Conservation (phyloP, 2,113 vertebrate species). For the human (Homo sapiens) region GRCh38 chr11:112568501-112569000, state of each 20-base stretch:
- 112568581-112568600: not conserved
- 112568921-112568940: not conserved
- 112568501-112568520: not conserved
- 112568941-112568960: not conserved
- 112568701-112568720: not conserved
- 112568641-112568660: not conserved
- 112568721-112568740: not conserved
- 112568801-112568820: conserved; percentile 15
- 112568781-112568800: not conserved
- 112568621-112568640: not conserved
- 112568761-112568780: not conserved
- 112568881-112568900: not conserved
- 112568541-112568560: not conserved
- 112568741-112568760: not conserved
- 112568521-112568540: not conserved
- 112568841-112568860: not conserved
- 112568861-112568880: not conserved
- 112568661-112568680: not conserved
- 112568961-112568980: not conserved
- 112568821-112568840: not conserved
- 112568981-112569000: not conserved
- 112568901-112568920: not conserved
- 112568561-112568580: not conserved
- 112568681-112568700: not conserved
- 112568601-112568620: not conserved